Base-by-base conservation (phyloP, 2,888 invertebrate genomes). In the Diploptera punctata region DNA sequence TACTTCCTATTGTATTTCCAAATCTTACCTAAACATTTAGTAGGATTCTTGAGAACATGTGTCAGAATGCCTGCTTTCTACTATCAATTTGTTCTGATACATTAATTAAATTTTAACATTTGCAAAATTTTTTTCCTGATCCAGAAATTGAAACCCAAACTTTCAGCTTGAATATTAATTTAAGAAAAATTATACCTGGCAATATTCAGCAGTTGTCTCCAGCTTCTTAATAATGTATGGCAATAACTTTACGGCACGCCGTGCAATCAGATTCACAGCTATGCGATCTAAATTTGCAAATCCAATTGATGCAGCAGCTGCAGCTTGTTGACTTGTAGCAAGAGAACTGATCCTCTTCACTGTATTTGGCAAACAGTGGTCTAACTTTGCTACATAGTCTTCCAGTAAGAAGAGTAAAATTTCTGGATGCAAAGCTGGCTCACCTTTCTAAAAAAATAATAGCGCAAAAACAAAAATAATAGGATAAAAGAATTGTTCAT, bases 321-420 rank as follows among this genome's bases (percentile, higher is more conserved):
- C 49, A 43, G 62, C 71, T 60, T 76, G 44, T 3, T 47, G 44
- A 44, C 4, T 47, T 16, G 65, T 24, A n/a, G 44, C 76, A 24
- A 73, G 33, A 10, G 74, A 60, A 7, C 73, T 75, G 38, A 74
- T 74, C n/a, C 72, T 72, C 61, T 77, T 78, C 38, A 71, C 71
- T 16, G 74, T 73, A 75, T 81, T 76, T 7, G 80, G 76, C 10
- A 85, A 78, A 16, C 78, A 76, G 74, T 83, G 82, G 38, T 85
- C 83, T 47, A 91, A 77, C 81, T 91, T 91, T 3, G 80, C 78
- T 9, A 86, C 84, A 60, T 90, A 82, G 80, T 91, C 91, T 61
- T 87, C 85, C 67, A 91, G 78, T 33, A 86, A 78, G 75, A 83
- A 84, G 49, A 82, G 78, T 24, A 85, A 78, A 73, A 84, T 83